Conservation (phyloP, 2,888 invertebrate genomes). For the Ormyrus rosae region DNA sequence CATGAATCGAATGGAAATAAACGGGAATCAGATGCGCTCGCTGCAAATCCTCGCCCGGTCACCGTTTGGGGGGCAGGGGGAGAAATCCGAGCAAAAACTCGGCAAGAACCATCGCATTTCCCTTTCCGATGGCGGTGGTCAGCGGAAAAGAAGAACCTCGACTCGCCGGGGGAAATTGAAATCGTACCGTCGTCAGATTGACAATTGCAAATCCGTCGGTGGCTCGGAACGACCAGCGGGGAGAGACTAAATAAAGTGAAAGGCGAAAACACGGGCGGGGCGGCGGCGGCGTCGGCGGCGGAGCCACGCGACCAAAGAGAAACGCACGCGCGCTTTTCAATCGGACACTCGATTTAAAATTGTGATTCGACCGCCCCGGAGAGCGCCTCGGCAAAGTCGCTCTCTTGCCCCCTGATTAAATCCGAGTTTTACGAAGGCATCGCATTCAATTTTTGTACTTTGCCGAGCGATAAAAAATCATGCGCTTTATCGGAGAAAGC, state of each 20-base stretch:
- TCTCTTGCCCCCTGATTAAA: constrained; percentile 30
- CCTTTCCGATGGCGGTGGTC: background rate
- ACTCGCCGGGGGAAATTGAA: constrained; percentile 53
- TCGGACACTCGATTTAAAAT: constrained; percentile 52
- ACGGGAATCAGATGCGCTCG: constrained; percentile 23
- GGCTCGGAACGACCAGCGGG: background rate
- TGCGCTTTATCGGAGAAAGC: background rate
- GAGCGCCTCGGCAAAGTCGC: background rate
- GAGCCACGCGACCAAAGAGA: constrained; percentile 25
- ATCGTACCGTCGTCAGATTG: constrained; percentile 55
- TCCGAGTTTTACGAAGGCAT: constrained; percentile 1
- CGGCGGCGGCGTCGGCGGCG: background rate
- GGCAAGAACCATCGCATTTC: constrained; percentile 16
- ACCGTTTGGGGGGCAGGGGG: too few species aligned
- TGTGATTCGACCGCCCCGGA: constrained; percentile 28
- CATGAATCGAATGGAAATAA: constrained; percentile 37
- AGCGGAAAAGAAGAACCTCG: constrained; percentile 17
- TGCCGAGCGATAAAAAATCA: constrained; percentile 4
- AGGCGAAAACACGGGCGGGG: constrained; percentile 4
- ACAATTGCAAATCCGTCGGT: constrained; percentile 53
- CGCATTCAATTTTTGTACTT: background rate
- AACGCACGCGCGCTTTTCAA: constrained; percentile 11
- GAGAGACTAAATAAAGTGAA: constrained; percentile 51
- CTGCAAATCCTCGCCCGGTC: too few species aligned
- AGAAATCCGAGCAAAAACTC: too few species aligned